phyloP scores from a whole-genome alignment of 2,888 invertebrate species.

The Cephus spinipes region DNA sequence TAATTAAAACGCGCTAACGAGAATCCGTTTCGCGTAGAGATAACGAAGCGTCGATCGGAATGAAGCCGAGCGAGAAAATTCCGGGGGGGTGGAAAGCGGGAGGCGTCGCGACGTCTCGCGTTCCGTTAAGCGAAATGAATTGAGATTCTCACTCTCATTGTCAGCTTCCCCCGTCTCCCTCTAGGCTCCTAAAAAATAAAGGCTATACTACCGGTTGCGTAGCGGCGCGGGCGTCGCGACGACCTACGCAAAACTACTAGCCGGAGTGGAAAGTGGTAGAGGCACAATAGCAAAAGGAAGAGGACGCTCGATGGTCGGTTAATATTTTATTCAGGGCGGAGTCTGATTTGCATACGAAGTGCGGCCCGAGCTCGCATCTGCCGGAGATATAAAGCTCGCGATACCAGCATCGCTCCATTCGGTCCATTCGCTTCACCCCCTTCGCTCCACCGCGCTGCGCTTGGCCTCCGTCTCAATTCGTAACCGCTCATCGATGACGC shows the following conservation, averaged over 20 bases:
- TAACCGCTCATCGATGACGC: too few species aligned
- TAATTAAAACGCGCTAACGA: constrained; percentile 51
- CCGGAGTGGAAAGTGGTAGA: neutral
- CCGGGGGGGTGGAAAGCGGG: too few species aligned
- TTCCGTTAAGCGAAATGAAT: too few species aligned
- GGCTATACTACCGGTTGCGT: neutral
- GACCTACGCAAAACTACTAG: neutral
- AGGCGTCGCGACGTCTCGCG: too few species aligned
- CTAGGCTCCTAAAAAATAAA: neutral
- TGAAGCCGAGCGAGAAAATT: constrained; percentile 8
- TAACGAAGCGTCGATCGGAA: constrained; percentile 51
- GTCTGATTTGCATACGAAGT: constrained; percentile 57
- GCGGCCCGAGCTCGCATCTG: constrained; percentile 46
- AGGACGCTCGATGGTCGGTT: constrained; percentile 35
- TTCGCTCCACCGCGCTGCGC: too few species aligned
- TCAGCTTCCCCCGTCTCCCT: neutral
- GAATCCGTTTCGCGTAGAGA: constrained; percentile 43
- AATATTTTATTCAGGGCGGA: constrained; percentile 60
- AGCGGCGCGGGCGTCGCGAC: neutral
- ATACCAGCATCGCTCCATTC: constrained; percentile 27
- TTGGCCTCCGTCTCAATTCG: too few species aligned
- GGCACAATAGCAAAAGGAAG: neutral
- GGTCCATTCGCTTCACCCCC: too few species aligned
- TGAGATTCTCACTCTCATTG: too few species aligned
- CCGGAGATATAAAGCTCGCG: constrained; percentile 42